Conservation (phyloP, 1,140 invertebrate genomes). For the Lepidurus apus region DNA sequence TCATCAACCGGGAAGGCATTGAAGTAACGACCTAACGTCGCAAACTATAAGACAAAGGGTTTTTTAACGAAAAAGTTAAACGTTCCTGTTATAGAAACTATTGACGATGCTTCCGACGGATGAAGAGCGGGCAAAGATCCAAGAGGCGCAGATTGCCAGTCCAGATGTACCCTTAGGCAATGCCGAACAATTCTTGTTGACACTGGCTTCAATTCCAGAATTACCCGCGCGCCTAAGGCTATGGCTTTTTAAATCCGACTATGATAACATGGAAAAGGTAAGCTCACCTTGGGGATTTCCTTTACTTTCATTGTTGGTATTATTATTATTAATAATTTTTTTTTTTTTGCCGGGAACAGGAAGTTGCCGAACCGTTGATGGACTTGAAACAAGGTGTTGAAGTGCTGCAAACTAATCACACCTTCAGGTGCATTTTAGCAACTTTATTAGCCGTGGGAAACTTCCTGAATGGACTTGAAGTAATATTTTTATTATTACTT, state of each 20-base stretch:
- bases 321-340: neutral
- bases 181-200: conserved; percentile 96
- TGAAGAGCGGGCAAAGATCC: conserved; percentile 92
- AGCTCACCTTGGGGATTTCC: conserved; percentile 33
- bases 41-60: neutral
- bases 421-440: conserved; percentile 89
- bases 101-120: conserved; percentile 95
- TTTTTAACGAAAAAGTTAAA: neutral
- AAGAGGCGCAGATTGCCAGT: conserved; percentile 88
- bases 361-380: conserved; percentile 97
- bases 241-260: conserved; percentile 98
- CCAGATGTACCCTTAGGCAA: conserved; percentile 93
- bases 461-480: conserved; percentile 90
- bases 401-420: conserved; percentile 81
- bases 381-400: conserved; percentile 95
- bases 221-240: conserved; percentile 88
- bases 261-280: conserved; percentile 89
- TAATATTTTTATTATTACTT: conserved; percentile 41
- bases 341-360: conserved; percentile 50
- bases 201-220: conserved; percentile 91
- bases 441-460: conserved; percentile 89
- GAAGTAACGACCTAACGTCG: conserved; percentile 55
- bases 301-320: neutral
- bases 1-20: conserved; percentile 96
- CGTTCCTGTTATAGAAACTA: conserved; percentile 65